A percentile compares a stretch with the other conserved stretches of the same genome.
Evolutionary conservation across 2,113 vertebrate genomes (phyloP).

Genomic region (Scartelaos histophorus): DNA sequence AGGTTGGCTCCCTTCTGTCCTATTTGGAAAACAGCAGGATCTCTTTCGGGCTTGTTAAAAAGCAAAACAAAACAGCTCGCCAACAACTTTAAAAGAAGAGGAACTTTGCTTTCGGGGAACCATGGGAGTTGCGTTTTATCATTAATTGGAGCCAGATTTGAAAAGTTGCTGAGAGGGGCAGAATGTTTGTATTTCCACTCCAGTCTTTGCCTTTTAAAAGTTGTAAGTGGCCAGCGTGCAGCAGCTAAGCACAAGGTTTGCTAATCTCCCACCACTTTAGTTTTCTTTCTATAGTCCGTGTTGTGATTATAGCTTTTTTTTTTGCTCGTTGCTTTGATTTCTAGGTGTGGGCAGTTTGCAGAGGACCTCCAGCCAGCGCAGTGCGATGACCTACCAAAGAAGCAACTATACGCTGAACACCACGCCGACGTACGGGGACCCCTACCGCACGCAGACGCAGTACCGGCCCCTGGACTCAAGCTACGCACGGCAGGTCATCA

Average conservation of each 20-base stretch:
- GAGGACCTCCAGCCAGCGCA: conserved; percentile 90
- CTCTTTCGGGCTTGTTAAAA: conserved; percentile 33
- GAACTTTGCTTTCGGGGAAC: conserved; percentile 47
- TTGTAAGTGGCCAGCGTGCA: conserved; percentile 15
- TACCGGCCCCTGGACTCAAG: conserved; percentile 83
- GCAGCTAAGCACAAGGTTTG: conserved; percentile 30
- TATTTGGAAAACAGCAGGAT: conserved; percentile 48
- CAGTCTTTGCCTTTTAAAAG: conserved; percentile 21
- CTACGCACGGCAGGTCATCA: conserved; percentile 76
- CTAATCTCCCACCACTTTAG: conserved; percentile 24
- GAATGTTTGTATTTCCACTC: conserved; percentile 55
- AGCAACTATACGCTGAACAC: conserved; percentile 85
- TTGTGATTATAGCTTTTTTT: conserved; percentile 16
- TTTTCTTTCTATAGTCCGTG: neutral
- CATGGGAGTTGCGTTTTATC: conserved; percentile 61
- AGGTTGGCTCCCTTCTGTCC: conserved; percentile 38
- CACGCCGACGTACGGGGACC: conserved; percentile 85
- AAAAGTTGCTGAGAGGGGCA: conserved; percentile 49
- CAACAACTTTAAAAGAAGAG: conserved; percentile 57
- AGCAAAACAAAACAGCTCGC: conserved; percentile 31
- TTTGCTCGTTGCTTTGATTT: conserved; percentile 2
- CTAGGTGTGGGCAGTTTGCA: conserved; percentile 91
- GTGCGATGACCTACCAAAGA: conserved; percentile 95
- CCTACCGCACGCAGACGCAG: conserved; percentile 80
- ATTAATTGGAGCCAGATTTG: conserved; percentile 70